Percentiles rank a stretch among this genome's conserved stretches.
phyloP scores from a whole-genome alignment of 1,140 invertebrate genomes.

The Penaeus vannamei region DNA sequence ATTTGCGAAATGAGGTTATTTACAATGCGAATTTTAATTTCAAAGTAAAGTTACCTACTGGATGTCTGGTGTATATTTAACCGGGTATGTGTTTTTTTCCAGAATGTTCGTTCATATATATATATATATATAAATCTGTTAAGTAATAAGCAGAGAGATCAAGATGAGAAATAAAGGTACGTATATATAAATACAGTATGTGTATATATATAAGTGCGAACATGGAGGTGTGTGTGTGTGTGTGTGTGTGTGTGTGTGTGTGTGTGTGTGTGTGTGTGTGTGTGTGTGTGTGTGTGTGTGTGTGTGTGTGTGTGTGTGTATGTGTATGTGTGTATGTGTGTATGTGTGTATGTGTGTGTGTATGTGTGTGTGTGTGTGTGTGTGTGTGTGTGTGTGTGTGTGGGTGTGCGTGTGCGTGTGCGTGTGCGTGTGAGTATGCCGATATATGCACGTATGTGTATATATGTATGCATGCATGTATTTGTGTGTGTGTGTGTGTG shows the following conservation, averaged over 20 bases:
- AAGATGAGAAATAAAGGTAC: not conserved
- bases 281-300: not conserved
- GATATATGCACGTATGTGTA: not conserved
- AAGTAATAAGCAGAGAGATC: not conserved
- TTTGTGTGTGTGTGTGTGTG: slow-evolving; percentile 8
- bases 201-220: not conserved
- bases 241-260: not conserved
- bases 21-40: too few relatives aligned
- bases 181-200: not conserved
- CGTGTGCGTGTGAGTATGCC: not conserved
- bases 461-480: not conserved
- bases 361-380: not conserved
- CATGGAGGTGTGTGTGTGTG: not conserved
- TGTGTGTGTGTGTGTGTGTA: not conserved
- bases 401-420: not conserved
- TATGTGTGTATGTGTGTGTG: not conserved
- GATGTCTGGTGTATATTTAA: too few relatives aligned
- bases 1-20: too few relatives aligned
- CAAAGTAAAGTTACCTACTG: too few relatives aligned
- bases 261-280: not conserved
- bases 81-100: not conserved
- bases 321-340: not conserved
- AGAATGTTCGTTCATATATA: not conserved
- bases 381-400: not conserved
- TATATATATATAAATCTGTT: not conserved